Evolutionary conservation across 1,140 invertebrate genomes (phyloP).

Genomic region (Monochamus saltuarius): DNA sequence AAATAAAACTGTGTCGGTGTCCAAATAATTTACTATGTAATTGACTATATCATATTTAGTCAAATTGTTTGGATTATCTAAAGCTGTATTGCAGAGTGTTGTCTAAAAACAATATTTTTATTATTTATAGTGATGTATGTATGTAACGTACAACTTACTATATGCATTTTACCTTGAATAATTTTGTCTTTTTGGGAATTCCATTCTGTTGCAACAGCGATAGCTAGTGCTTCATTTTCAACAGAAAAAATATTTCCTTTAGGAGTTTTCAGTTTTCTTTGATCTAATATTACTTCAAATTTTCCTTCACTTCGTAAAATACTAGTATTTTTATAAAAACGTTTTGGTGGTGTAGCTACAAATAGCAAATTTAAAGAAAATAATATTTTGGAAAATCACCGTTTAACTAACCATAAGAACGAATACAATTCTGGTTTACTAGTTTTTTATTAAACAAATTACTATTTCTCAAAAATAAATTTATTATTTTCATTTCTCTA

Average conservation of each 20-base stretch:
- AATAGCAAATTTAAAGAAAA: background rate
- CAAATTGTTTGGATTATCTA: slow-evolving; percentile 87
- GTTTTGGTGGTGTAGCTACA: slow-evolving; percentile 50
- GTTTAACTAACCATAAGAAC: too few species aligned
- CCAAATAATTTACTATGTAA: slow-evolving; percentile 78
- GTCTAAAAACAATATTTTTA: slow-evolving; percentile 61
- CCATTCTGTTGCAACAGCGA: slow-evolving; percentile 92
- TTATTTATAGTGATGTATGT: slow-evolving; percentile 16
- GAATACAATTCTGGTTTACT: too few species aligned
- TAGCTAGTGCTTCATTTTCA: slow-evolving; percentile 81
- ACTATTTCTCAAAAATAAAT: too few species aligned
- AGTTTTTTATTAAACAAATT: too few species aligned
- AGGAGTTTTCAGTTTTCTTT: slow-evolving; percentile 86
- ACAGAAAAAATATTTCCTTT: slow-evolving; percentile 75
- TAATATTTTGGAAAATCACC: background rate
- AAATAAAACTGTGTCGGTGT: slow-evolving; percentile 86
- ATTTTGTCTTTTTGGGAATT: slow-evolving; percentile 80
- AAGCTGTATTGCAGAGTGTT: slow-evolving; percentile 82
- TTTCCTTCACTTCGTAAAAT: slow-evolving; percentile 63
- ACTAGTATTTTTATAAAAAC: slow-evolving; percentile 71
- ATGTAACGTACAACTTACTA: slow-evolving; percentile 60
- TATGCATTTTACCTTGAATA: slow-evolving; percentile 79
- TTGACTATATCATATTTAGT: slow-evolving; percentile 75
- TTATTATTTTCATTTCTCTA: too few species aligned
- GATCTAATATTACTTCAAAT: slow-evolving; percentile 78